These are phyloP conservation scores for Plotosus lineatus DNA, from an alignment of 2,113 vertebrate species.

Conservation along the genomic window DNA sequence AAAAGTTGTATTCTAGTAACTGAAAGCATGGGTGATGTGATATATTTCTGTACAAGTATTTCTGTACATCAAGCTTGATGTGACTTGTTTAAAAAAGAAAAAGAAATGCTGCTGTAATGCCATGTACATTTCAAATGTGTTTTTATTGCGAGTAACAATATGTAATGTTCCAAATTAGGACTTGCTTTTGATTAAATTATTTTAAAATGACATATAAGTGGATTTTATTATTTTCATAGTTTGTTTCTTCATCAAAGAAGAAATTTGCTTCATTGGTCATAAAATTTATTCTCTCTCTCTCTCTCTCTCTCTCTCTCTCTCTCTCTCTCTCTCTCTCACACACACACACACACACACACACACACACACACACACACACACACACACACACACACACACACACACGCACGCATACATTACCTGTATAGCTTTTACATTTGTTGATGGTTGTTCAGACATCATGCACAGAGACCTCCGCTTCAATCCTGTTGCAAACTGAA, in stretches of 20 bases:
- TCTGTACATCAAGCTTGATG: conserved; percentile 47
- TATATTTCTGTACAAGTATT: conserved; percentile 31
- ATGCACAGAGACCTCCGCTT: conserved; percentile 61
- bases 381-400: conserved; percentile 8
- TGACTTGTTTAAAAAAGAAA: conserved; percentile 32
- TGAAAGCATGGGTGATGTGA: conserved; percentile 17
- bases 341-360: not conserved
- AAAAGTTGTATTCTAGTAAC: conserved; percentile 2
- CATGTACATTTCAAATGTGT: conserved; percentile 44
- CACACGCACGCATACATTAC: conserved; percentile 76
- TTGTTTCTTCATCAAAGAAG: too few relatives aligned
- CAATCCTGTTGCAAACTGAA: conserved; percentile 64
- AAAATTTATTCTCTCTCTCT: too few relatives aligned
- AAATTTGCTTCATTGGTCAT: too few relatives aligned
- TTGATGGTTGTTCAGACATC: conserved; percentile 93
- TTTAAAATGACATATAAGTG: conserved; percentile 16
- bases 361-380: not conserved
- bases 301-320: too few relatives aligned
- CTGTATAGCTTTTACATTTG: conserved; percentile 96
- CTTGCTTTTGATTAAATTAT: conserved; percentile 49
- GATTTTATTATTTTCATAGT: not conserved
- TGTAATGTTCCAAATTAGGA: conserved; percentile 22
- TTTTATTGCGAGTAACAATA: conserved; percentile 37
- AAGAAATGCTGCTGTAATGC: conserved; percentile 44
- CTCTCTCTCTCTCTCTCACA: too few relatives aligned